Conservation (phyloP, 2,113 vertebrate species). For the Aldabrachelys gigantea region DNA sequence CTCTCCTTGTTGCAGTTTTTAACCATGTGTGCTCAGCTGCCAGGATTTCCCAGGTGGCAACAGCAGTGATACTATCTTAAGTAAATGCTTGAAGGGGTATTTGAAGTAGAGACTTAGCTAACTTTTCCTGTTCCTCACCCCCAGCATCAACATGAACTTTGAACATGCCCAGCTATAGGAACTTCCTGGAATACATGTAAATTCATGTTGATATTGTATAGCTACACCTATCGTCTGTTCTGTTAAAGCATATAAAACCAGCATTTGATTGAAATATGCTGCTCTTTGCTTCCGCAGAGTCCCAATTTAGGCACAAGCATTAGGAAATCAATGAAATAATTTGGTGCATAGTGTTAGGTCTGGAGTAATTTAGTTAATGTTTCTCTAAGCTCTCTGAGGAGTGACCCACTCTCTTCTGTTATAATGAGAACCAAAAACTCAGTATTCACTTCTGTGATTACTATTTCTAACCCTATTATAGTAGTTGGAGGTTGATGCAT, state of each 20-base stretch:
- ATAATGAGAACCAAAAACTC: background rate
- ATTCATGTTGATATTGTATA: background rate
- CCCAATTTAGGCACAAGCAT: background rate
- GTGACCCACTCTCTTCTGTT: background rate
- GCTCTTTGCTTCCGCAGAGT: background rate
- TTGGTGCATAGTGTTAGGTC: rapidly evolving
- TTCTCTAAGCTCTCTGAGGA: background rate
- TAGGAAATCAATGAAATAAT: slow-evolving; percentile 38
- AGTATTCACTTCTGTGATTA: rapidly evolving
- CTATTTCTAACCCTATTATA: background rate
- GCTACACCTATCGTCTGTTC: background rate
- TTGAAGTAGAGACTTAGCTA: background rate
- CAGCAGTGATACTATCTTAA: background rate
- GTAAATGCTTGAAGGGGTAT: background rate
- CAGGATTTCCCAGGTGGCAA: background rate
- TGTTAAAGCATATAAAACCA: background rate
- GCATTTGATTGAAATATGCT: background rate
- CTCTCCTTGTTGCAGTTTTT: background rate
- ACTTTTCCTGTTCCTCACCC: background rate
- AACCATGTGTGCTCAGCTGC: background rate
- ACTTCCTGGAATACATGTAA: background rate
- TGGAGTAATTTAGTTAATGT: slow-evolving; percentile 44
- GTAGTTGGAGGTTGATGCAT: background rate
- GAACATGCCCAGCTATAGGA: background rate
- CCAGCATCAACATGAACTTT: background rate